Evolutionary conservation across 2,888 invertebrate genomes (phyloP), one percentile per base, ranked within the genome.

Genomic region (Meteorus cinctellus): DNA sequence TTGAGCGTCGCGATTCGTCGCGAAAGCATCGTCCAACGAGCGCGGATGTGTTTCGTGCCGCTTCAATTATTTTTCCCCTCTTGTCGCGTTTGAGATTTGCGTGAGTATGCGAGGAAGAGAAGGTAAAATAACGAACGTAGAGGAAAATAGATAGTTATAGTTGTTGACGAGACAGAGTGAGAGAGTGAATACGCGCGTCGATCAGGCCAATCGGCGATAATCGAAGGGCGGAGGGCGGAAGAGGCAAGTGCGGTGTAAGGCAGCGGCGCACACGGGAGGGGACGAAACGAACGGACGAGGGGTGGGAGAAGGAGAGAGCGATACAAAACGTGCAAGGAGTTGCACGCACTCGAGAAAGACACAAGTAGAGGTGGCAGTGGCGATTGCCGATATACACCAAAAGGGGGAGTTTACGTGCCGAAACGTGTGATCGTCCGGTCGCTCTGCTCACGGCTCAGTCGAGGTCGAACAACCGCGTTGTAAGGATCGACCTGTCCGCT

Each of bases 1-100:
- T 87, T 84, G 84, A 85, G 85, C 86, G 86, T 84, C 82, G 83
- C 83, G 82, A 82, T 82, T 82, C 86, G 82, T 82, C 82, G 84
- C 84, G 84, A 81, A 81, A 85, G 78, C 81, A 81, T 84, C 83
- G 85, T 82, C 51, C 34, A 51, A 19, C 65, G 16, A 5, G 4
- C 31, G 48, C 16, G 55, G 55, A 24, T 27, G 34, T 55, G 19
- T 55, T 55, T 41, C 12, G 36, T 63, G n/a, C 12, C 12, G 24
- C 19, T 65, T 45, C 45, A 24, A n/a, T 55, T 29, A 45, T 24
- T 68, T 69, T 69, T 70, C 14, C 55, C 59, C 34, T 41, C 41
- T 41, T 12, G n/a, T 55, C 27, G 69, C 51, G 31, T n/a, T 45
- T 19, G 24, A 19, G 14, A 14, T 19, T 12, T 19, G 34, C 14